A percentile compares a stretch with the other conserved stretches of the same genome.
These are phyloP conservation scores for Mesembrinibis cayennensis DNA, from an alignment of 2,113 vertebrate genomes.

Conservation along the genomic window DNA sequence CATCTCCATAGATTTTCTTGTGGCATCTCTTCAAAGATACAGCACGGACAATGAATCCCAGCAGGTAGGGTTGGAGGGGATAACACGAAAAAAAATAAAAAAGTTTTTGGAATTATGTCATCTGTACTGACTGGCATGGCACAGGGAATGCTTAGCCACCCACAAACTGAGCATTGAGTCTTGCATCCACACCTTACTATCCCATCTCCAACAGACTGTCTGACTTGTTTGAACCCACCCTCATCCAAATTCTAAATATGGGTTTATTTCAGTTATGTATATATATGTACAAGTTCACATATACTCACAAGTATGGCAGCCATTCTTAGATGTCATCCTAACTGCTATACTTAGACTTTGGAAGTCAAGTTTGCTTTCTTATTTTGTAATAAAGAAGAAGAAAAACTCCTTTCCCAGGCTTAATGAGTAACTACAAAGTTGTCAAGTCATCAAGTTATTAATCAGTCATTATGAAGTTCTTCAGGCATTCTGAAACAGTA, in stretches of 20 bases:
- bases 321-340: neutral
- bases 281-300: neutral
- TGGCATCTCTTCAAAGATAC: neutral
- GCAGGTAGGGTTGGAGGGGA: neutral
- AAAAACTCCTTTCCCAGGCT: neutral
- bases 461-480: neutral
- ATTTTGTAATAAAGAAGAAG: neutral
- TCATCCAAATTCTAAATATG: neutral
- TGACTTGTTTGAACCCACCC: neutral
- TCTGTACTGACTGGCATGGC: neutral
- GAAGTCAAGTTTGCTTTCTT: neutral
- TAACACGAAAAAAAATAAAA: neutral
- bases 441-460: neutral
- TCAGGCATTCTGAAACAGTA: neutral
- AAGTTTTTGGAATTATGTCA: neutral
- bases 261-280: neutral
- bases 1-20: neutral
- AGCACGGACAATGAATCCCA: neutral
- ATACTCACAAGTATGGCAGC: neutral
- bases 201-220: neutral
- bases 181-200: neutral
- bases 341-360: neutral
- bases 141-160: neutral
- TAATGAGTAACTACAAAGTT: neutral
- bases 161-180: neutral